A percentile compares a stretch with the other conserved stretches of the same genome.
Evolutionary conservation across 2,888 invertebrate species (phyloP).

Genomic region (Pyralis farinalis): DNA sequence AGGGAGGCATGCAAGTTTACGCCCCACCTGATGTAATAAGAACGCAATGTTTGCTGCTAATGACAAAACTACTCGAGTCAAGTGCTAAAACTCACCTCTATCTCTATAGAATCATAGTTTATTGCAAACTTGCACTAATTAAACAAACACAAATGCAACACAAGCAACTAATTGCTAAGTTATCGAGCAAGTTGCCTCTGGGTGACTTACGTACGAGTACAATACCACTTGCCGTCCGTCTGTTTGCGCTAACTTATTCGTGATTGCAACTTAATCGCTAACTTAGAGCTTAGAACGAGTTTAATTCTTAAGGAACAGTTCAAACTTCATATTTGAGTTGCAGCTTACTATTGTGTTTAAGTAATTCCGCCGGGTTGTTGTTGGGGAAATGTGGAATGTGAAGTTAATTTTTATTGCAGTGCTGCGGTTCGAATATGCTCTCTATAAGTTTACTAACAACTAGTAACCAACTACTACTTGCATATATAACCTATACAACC

Average conservation of each 20-base stretch:
- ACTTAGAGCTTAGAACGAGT: constrained; percentile 45
- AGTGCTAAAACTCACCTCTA: not conserved
- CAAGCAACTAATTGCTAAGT: constrained; percentile 48
- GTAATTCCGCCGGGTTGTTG: not conserved
- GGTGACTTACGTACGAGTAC: constrained; percentile 51
- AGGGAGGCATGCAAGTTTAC: no score
- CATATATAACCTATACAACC: no score
- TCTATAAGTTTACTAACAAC: no score
- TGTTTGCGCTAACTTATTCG: constrained; percentile 56
- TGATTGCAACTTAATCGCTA: constrained; percentile 69
- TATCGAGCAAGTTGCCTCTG: constrained; percentile 46
- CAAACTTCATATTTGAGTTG: constrained; percentile 10
- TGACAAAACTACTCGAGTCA: no score
- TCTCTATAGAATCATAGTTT: not conserved
- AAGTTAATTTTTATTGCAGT: not conserved
- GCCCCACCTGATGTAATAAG: no score
- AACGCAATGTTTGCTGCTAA: no score
- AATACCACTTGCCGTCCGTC: constrained; percentile 53
- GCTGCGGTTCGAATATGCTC: no score
- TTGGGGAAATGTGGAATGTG: not conserved
- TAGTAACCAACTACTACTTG: no score
- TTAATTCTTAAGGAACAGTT: constrained; percentile 11
- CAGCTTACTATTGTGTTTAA: constrained; percentile 7
- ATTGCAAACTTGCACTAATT: not conserved
- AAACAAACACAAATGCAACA: constrained; percentile 23